phyloP scores from a whole-genome alignment of 2,888 invertebrate genomes.

The Biston betularia region DNA sequence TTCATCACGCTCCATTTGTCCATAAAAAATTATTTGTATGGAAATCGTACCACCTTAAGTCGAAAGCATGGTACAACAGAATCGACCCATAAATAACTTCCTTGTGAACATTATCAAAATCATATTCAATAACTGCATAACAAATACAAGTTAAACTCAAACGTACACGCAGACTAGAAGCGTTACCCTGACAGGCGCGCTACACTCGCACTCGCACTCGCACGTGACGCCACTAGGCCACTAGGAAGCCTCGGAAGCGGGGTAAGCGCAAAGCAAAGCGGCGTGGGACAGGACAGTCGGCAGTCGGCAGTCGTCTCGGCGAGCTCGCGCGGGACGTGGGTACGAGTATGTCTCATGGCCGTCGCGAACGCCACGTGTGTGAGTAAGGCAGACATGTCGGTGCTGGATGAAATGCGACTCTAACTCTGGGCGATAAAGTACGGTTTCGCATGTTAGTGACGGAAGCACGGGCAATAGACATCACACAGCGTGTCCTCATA shows the following conservation, averaged over 20 bases:
- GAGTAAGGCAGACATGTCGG: constrained; percentile 10
- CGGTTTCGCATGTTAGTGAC: constrained; percentile 58
- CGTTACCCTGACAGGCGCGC: constrained; percentile 37
- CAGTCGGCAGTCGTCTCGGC: no score
- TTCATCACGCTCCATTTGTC: no score
- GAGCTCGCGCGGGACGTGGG: no score
- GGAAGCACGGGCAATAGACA: constrained; percentile 65
- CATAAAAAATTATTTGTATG: no score
- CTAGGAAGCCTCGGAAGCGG: no score
- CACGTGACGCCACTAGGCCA: no score
- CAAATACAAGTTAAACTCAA: background rate
- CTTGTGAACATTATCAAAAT: background rate
- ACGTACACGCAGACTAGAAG: constrained; percentile 20
- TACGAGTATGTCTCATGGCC: background rate
- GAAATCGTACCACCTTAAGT: no score
- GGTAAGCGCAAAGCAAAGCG: constrained; percentile 58
- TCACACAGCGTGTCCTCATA: constrained; percentile 75
- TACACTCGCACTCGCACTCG: no score
- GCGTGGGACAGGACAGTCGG: no score
- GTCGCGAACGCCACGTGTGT: background rate
- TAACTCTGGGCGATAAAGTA: constrained; percentile 34
- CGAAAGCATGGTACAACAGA: background rate
- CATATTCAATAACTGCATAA: background rate
- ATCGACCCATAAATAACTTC: background rate
- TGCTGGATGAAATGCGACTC: constrained; percentile 32